Evolutionary conservation across 2,888 invertebrate species (phyloP).

Genomic region (Pecten maximus): DNA sequence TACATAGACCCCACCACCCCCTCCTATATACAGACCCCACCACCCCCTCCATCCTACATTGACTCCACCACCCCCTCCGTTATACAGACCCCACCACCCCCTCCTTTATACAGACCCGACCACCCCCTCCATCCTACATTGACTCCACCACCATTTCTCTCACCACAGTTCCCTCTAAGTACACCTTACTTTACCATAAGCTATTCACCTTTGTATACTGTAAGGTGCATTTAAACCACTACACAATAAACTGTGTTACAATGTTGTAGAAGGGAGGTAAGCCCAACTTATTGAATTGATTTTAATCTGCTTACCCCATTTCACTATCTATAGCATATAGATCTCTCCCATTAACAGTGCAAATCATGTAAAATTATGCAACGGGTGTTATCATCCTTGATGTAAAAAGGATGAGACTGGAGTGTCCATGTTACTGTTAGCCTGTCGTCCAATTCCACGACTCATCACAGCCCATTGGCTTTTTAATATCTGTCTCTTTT

Average conservation of each 20-base stretch:
- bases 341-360: not conserved
- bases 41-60: no score
- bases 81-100: not conserved
- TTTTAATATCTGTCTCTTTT: slow-evolving; percentile 19
- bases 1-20: not conserved
- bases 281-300: not conserved
- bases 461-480: not conserved
- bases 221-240: not conserved
- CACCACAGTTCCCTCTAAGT: no score
- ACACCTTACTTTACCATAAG: no score
- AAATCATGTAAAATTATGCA: slow-evolving; percentile 14
- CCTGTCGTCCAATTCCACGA: not conserved
- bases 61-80: not conserved
- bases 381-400: not conserved
- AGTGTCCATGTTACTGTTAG: not conserved
- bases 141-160: not conserved
- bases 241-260: not conserved
- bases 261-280: slow-evolving; percentile 7
- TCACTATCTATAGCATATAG: not conserved
- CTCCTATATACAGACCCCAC: not conserved
- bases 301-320: not conserved
- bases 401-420: not conserved
- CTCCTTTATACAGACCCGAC: not conserved
- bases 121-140: no score
- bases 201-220: no score